Evolutionary conservation across 2,113 vertebrate species (phyloP).

Genomic region (Coptodon bakossiorum): DNA sequence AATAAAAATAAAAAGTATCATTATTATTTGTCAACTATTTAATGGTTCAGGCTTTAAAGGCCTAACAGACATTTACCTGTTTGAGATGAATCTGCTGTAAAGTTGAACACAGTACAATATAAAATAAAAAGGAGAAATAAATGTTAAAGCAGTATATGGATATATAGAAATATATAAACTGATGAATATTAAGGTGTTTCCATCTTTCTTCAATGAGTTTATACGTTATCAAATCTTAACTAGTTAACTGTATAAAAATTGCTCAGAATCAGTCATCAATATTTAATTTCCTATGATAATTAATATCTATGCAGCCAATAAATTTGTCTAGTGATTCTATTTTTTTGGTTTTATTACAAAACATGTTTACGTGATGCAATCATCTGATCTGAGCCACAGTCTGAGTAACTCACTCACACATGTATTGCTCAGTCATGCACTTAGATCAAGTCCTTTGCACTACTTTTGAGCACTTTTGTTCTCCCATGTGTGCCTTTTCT

Average conservation of each 20-base stretch:
- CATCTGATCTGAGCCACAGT: not conserved
- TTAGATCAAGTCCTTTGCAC: not conserved
- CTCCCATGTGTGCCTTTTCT: not conserved
- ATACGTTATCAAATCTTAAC: accelerated
- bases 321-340: not conserved
- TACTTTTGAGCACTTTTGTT: not conserved
- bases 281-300: not conserved
- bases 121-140: not conserved
- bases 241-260: not conserved
- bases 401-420: not conserved
- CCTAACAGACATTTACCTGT: not conserved
- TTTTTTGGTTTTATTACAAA: not conserved
- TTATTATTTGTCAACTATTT: not conserved
- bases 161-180: not conserved
- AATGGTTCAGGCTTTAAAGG: not conserved
- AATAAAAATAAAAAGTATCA: not conserved
- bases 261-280: not conserved
- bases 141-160: not conserved
- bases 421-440: not conserved
- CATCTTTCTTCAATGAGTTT: not conserved
- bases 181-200: accelerated
- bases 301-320: not conserved
- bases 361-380: not conserved
- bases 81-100: not conserved
- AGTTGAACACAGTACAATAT: not conserved